Percentiles rank a stretch among this genome's conserved stretches.
phyloP scores from a whole-genome alignment of 2,797 vertebrate genomes.

The Coreius guichenoti region DNA sequence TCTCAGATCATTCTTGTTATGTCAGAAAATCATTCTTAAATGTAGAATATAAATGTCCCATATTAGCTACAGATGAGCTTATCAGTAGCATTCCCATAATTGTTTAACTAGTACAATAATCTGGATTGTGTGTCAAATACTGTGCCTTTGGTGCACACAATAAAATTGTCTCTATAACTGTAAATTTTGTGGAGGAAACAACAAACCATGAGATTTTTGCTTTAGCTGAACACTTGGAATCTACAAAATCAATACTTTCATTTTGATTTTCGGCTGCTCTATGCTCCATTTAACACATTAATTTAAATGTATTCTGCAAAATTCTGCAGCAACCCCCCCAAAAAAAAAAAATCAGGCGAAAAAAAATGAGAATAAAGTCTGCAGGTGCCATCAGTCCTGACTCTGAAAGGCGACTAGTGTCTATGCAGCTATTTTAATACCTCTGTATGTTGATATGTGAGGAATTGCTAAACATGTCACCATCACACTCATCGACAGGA shows the following conservation, averaged over 20 bases:
- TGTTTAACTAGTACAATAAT: neutral
- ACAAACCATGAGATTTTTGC: constrained; percentile 7
- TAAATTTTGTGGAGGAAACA: neutral
- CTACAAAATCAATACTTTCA: too few species aligned
- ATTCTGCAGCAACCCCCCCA: too few species aligned
- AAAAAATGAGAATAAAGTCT: neutral
- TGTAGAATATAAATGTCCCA: neutral
- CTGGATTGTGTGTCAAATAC: neutral
- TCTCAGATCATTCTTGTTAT: neutral
- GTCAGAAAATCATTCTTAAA: neutral
- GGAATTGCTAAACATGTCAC: constrained; percentile 3
- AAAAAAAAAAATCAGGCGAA: too few species aligned
- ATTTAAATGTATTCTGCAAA: neutral
- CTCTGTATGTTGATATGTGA: neutral
- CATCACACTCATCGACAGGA: neutral
- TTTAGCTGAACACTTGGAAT: too few species aligned
- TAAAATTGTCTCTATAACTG: neutral
- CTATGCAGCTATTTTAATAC: neutral
- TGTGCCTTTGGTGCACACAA: neutral
- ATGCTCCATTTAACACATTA: neutral
- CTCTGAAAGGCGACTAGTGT: neutral
- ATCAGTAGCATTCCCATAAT: neutral
- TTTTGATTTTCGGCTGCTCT: neutral
- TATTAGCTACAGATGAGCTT: neutral
- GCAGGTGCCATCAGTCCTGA: neutral